Conservation (phyloP, 2,888 invertebrate species). For the Xylocampa areola region DNA sequence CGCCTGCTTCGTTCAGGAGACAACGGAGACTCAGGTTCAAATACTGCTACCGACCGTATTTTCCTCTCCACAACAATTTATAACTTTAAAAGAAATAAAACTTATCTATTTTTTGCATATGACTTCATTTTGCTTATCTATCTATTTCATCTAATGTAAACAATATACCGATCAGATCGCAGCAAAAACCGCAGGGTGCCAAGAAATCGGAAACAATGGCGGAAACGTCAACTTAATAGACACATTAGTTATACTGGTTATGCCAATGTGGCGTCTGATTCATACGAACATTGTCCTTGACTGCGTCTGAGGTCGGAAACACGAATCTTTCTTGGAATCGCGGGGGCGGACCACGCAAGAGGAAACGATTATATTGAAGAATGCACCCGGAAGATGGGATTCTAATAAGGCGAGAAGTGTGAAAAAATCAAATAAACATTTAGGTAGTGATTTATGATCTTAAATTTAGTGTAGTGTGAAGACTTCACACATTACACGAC, state of each 20-base stretch:
- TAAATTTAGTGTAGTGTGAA: too few relatives aligned
- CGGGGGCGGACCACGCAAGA: slow-evolving; percentile 33
- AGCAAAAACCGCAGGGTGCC: slow-evolving; percentile 32
- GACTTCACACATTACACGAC: too few relatives aligned
- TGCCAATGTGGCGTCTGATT: slow-evolving; percentile 39
- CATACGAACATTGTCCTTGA: slow-evolving; percentile 36
- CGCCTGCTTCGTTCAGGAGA: too few relatives aligned
- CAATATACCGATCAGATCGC: slow-evolving; percentile 27
- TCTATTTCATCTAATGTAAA: slow-evolving; percentile 14
- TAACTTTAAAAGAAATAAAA: too few relatives aligned
- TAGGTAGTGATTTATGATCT: too few relatives aligned
- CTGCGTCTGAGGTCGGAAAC: slow-evolving; percentile 22
- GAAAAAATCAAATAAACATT: slow-evolving; percentile 4
- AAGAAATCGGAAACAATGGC: slow-evolving; percentile 32
- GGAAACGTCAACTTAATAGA: slow-evolving; percentile 44
- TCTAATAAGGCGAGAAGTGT: background rate
- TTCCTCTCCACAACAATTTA: too few relatives aligned
- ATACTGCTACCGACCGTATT: too few relatives aligned
- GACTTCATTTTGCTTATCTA: too few relatives aligned
- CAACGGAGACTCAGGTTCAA: too few relatives aligned
- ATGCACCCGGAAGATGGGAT: slow-evolving; percentile 27
- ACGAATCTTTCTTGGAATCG: slow-evolving; percentile 37
- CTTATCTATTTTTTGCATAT: too few relatives aligned
- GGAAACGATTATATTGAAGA: slow-evolving; percentile 22
- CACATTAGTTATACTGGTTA: slow-evolving; percentile 40